These are phyloP conservation scores for Darevskia mixta DNA, from an alignment of 2,797 vertebrate species.

Conservation along the genomic window DNA sequence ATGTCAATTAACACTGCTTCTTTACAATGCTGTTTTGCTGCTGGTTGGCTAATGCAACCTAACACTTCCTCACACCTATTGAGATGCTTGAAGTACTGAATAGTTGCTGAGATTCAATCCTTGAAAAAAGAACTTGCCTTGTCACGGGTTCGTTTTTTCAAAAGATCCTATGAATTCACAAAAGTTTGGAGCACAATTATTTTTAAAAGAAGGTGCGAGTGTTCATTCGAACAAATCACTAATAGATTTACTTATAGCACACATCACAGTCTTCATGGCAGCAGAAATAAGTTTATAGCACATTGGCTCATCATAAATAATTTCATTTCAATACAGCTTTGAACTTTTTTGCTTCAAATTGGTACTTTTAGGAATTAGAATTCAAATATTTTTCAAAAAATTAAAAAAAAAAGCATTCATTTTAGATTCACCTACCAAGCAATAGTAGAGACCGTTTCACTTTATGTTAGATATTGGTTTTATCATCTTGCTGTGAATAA, in stretches of 20 bases:
- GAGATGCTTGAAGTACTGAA: slow-evolving; percentile 64
- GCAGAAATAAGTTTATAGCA: slow-evolving; percentile 61
- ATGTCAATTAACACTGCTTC: slow-evolving; percentile 59
- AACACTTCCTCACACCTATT: slow-evolving; percentile 39
- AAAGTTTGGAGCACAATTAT: slow-evolving; percentile 66
- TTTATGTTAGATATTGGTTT: slow-evolving; percentile 23
- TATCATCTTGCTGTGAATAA: neutral
- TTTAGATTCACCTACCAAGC: neutral
- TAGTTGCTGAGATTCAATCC: slow-evolving; percentile 46
- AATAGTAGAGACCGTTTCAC: neutral
- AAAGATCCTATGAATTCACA: slow-evolving; percentile 58
- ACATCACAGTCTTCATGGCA: slow-evolving; percentile 66
- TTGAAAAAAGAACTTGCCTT: slow-evolving; percentile 41
- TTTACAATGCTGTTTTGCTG: slow-evolving; percentile 63
- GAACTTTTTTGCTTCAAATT: slow-evolving; percentile 83
- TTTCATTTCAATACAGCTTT: slow-evolving; percentile 58
- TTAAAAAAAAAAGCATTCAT: neutral
- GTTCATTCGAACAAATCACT: slow-evolving; percentile 44
- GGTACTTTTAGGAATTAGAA: slow-evolving; percentile 63
- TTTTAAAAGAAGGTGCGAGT: slow-evolving; percentile 59
- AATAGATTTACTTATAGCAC: slow-evolving; percentile 14
- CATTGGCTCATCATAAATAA: slow-evolving; percentile 63
- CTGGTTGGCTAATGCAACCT: slow-evolving; percentile 59
- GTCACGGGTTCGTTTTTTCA: slow-evolving; percentile 69
- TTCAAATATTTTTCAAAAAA: slow-evolving; percentile 27